Conservation (phyloP, 2,113 vertebrate genomes). For the Gnathonemus longibarbis region DNA sequence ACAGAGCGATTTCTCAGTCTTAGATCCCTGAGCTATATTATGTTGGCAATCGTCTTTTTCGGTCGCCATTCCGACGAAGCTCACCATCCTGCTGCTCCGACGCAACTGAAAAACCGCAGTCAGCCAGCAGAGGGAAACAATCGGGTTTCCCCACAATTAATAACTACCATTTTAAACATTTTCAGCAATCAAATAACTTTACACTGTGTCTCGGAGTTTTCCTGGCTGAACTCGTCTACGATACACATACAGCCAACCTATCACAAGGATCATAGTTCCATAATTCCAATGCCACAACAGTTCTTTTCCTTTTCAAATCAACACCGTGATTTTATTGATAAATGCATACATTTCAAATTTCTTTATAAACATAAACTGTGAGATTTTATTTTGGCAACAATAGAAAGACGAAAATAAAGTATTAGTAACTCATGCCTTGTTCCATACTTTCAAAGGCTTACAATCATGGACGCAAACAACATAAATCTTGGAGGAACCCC, state of each 20-base stretch:
- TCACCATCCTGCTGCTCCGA: neutral
- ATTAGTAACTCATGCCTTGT: neutral
- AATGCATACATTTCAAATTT: conserved; percentile 32
- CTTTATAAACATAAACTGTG: conserved; percentile 22
- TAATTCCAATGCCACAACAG: neutral
- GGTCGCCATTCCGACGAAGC: conserved; percentile 10
- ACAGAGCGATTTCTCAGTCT: neutral
- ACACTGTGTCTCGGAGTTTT: neutral
- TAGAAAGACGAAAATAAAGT: conserved; percentile 6
- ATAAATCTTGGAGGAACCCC: neutral
- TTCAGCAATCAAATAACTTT: neutral
- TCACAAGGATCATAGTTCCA: neutral
- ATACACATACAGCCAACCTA: neutral
- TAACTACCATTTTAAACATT: neutral
- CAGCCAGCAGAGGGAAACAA: conserved; percentile 6
- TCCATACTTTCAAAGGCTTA: neutral
- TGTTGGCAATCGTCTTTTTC: neutral
- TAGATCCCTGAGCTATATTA: conserved; percentile 2
- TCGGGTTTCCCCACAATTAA: neutral
- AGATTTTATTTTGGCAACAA: conserved; percentile 31
- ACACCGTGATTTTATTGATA: conserved; percentile 27
- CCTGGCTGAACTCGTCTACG: neutral
- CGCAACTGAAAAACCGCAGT: neutral
- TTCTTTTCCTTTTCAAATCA: conserved; percentile 6
- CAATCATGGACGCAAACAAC: neutral